Conservation (phyloP, 2,797 vertebrate species). For the Podarcis siculus region DNA sequence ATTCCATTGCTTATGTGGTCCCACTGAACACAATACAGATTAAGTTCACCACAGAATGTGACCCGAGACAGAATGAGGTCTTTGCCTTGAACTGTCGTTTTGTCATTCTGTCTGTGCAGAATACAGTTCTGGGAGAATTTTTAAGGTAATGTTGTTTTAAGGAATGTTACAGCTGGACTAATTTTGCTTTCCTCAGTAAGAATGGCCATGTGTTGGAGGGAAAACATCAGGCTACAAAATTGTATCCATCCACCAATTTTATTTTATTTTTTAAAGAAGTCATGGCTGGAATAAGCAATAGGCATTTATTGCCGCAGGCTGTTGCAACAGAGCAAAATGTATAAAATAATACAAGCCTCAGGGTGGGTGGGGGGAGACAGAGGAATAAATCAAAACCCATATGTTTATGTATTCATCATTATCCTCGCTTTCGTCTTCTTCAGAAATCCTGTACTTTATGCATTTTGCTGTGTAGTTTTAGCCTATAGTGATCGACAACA, state of each 20-base stretch:
- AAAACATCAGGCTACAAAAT: slow-evolving; percentile 53
- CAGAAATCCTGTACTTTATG: not conserved
- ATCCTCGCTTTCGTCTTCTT: not conserved
- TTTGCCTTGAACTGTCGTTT: slow-evolving; percentile 11
- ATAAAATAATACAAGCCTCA: not conserved
- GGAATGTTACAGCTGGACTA: slow-evolving; percentile 45
- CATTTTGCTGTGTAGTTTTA: not conserved
- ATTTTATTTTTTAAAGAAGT: slow-evolving; percentile 41
- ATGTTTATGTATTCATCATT: not conserved
- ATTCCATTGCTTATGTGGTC: not conserved
- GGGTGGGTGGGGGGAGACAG: too few species aligned
- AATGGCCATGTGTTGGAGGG: slow-evolving; percentile 44
- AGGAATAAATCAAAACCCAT: not conserved
- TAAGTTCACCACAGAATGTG: not conserved
- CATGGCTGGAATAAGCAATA: slow-evolving; percentile 16
- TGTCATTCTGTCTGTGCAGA: slow-evolving; percentile 44
- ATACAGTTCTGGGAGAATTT: slow-evolving; percentile 30
- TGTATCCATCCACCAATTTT: slow-evolving; percentile 55
- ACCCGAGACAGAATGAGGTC: not conserved
- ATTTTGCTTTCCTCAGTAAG: slow-evolving; percentile 63
- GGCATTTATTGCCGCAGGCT: not conserved
- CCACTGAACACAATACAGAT: not conserved
- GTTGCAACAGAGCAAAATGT: not conserved
- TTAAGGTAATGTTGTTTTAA: slow-evolving; percentile 54
- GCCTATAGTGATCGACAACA: not conserved